Conservation (phyloP, 2,888 invertebrate genomes). For the Meteorus cinctellus region DNA sequence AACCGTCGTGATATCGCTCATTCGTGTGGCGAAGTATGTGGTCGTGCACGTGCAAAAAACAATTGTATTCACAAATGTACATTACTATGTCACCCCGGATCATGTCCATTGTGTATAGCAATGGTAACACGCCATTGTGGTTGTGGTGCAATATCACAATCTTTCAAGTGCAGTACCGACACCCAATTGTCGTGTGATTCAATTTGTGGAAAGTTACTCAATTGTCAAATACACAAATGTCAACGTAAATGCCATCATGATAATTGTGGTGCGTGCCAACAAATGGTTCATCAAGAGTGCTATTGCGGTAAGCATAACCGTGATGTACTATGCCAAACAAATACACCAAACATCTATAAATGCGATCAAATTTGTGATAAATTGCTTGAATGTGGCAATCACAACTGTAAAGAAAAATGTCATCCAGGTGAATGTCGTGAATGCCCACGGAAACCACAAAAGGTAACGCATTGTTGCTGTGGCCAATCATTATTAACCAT, state of each 20-base stretch:
- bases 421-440: conserved; percentile 81
- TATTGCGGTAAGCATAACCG: conserved; percentile 81
- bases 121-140: conserved; percentile 84
- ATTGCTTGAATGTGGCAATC: conserved; percentile 80
- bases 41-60: conserved; percentile 74
- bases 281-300: conserved; percentile 82
- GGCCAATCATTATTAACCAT: conserved; percentile 78
- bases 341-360: conserved; percentile 75
- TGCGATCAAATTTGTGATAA: conserved; percentile 80
- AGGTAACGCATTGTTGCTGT: conserved; percentile 84
- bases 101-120: conserved; percentile 92
- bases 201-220: conserved; percentile 82
- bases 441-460: conserved; percentile 79
- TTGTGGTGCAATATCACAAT: conserved; percentile 83
- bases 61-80: conserved; percentile 68
- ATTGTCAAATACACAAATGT: conserved; percentile 87
- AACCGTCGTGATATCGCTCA: conserved; percentile 88
- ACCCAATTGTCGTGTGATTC: conserved; percentile 83
- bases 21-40: conserved; percentile 92
- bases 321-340: conserved; percentile 79
- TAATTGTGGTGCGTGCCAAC: conserved; percentile 82
- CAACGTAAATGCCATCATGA: conserved; percentile 85
- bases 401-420: conserved; percentile 81
- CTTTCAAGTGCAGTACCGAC: conserved; percentile 83
- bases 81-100: conserved; percentile 89